phyloP scores from a whole-genome alignment of 2,113 vertebrate species.

The Caranx melampygus region DNA sequence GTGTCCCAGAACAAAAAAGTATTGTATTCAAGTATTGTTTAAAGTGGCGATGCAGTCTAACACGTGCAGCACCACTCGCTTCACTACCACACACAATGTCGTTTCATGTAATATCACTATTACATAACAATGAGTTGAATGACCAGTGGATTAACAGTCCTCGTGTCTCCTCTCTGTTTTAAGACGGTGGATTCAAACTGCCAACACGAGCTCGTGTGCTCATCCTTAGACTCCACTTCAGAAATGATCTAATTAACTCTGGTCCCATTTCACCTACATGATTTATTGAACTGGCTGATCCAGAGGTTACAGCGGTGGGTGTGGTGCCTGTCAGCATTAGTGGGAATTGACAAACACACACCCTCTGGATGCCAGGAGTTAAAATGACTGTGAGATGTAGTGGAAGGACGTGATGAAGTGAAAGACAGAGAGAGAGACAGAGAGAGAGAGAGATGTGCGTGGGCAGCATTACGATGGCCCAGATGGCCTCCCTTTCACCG shows the following conservation, averaged over 20 bases:
- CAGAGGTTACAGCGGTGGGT: neutral
- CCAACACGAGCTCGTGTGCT: constrained; percentile 26
- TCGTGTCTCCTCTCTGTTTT: constrained; percentile 6
- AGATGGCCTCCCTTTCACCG: constrained; percentile 70
- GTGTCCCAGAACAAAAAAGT: neutral
- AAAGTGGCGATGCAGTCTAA: neutral
- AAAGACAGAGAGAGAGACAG: constrained; percentile 31
- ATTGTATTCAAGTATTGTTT: neutral
- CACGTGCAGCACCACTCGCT: neutral
- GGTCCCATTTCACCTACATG: constrained; percentile 8
- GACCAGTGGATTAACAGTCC: constrained; percentile 8
- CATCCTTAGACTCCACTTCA: neutral
- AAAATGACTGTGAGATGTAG: constrained; percentile 33
- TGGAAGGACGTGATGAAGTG: constrained; percentile 44
- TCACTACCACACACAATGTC: neutral
- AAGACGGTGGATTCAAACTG: constrained; percentile 19
- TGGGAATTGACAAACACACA: neutral
- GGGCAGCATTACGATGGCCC: constrained; percentile 66
- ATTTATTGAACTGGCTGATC: constrained; percentile 2
- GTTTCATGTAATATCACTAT: constrained; percentile 20
- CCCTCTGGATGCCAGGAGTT: neutral
- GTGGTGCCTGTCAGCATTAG: neutral
- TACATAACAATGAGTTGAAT: constrained; percentile 25
- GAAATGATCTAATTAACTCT: constrained; percentile 9
- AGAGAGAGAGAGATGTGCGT: constrained; percentile 48